Percentiles rank a stretch among this genome's conserved stretches.
These are phyloP conservation scores for Puntigrus tetrazona DNA, from an alignment of 2,113 vertebrate species.

Conservation along the genomic window DNA sequence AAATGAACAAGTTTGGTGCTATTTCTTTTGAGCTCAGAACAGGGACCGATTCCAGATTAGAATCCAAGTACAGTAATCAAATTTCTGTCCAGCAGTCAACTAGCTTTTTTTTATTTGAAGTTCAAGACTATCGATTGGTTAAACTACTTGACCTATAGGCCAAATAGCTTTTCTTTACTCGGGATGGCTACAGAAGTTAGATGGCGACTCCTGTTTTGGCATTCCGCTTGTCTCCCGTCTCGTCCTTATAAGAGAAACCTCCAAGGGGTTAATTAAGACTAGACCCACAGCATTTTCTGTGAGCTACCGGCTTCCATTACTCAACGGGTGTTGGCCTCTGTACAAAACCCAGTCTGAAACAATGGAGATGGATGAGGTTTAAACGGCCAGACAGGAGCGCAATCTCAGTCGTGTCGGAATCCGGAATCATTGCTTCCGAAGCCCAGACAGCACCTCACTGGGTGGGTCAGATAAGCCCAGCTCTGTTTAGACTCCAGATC, in stretches of 20 bases:
- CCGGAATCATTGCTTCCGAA: constrained; percentile 44
- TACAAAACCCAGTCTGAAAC: constrained; percentile 54
- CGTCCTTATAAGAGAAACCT: constrained; percentile 35
- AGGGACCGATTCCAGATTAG: neutral
- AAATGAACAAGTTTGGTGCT: no score
- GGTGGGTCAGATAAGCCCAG: constrained; percentile 54
- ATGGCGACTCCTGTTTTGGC: neutral
- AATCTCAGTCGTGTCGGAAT: constrained; percentile 56
- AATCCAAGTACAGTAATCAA: neutral
- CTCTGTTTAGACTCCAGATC: constrained; percentile 58
- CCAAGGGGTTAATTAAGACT: constrained; percentile 58
- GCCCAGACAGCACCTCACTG: constrained; percentile 52
- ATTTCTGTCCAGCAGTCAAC: neutral
- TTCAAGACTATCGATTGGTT: neutral
- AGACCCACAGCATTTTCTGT: constrained; percentile 49
- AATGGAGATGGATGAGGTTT: constrained; percentile 60
- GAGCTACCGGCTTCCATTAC: constrained; percentile 56
- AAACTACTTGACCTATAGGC: neutral
- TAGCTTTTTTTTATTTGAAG: neutral
- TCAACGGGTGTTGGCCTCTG: constrained; percentile 51
- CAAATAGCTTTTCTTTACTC: neutral
- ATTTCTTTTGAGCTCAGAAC: no score
- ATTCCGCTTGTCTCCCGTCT: neutral
- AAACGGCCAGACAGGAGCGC: constrained; percentile 54
- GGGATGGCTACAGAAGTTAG: neutral